Conservation (phyloP, 2,888 invertebrate species). For the Gastrophysa polygoni region DNA sequence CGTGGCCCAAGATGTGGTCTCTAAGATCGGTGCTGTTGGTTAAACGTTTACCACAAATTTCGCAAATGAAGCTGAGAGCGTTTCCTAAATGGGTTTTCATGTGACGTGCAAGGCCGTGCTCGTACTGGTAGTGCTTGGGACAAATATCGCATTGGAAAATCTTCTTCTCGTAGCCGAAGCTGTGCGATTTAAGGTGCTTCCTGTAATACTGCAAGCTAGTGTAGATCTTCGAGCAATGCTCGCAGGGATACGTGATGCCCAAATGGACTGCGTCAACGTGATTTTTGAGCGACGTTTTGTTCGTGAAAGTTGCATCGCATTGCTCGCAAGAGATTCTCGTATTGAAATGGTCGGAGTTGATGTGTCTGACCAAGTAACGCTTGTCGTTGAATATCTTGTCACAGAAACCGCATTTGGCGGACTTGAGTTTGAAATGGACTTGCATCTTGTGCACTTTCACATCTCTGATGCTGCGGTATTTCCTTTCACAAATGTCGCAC, state of each 20-base stretch:
- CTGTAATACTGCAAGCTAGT: not conserved
- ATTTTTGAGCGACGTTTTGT: not conserved
- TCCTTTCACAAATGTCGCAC: no score
- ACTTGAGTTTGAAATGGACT: conserved; percentile 1
- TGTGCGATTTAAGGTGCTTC: conserved; percentile 19
- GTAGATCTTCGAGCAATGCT: conserved; percentile 16
- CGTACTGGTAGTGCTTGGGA: no score
- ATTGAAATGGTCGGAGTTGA: conserved; percentile 49
- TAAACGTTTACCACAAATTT: conserved; percentile 47
- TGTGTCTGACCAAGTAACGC: conserved; percentile 60
- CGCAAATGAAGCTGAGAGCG: conserved; percentile 44
- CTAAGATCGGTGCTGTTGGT: conserved; percentile 22
- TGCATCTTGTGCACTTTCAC: not conserved
- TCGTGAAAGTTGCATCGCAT: conserved; percentile 10
- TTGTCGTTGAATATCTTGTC: conserved; percentile 57
- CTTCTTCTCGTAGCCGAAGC: conserved; percentile 13
- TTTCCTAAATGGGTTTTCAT: no score
- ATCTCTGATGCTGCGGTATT: no score
- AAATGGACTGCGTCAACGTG: conserved; percentile 7
- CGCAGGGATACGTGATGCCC: conserved; percentile 3
- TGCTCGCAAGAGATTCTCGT: conserved; percentile 4
- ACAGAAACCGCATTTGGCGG: conserved; percentile 53
- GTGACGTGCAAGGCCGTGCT: no score
- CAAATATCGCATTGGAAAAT: not conserved
- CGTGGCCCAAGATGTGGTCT: conserved; percentile 35